phyloP scores from a whole-genome alignment of 2,797 vertebrate genomes.

The Mergus octosetaceus region DNA sequence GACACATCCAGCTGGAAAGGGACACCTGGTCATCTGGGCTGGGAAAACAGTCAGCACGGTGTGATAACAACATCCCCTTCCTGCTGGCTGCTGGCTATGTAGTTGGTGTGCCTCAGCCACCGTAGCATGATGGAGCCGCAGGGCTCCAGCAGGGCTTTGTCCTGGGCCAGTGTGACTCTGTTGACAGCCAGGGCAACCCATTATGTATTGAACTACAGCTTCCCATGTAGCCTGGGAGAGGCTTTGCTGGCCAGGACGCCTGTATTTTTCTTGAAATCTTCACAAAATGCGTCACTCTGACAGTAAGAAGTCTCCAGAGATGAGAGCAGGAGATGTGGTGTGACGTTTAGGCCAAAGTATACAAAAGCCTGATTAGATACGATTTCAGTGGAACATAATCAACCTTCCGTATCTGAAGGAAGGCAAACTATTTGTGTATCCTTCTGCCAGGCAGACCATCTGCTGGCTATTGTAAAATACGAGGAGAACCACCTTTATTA shows the following conservation, averaged over 20 bases:
- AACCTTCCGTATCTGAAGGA: background rate
- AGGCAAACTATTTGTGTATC: background rate
- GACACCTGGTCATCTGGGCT: background rate
- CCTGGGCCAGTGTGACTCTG: background rate
- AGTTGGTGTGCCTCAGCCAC: background rate
- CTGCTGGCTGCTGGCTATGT: background rate
- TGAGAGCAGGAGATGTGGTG: background rate
- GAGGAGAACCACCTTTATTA: background rate
- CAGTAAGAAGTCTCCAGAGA: background rate
- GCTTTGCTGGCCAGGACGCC: background rate
- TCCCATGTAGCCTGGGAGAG: background rate
- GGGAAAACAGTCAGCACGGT: background rate
- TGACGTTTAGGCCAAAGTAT: background rate
- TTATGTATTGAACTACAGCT: background rate
- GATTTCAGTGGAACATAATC: background rate
- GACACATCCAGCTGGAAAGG: background rate
- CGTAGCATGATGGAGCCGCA: background rate
- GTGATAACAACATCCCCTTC: background rate
- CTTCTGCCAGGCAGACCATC: background rate
- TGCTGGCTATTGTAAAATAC: background rate
- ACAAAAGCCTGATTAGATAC: background rate
- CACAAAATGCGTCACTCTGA: background rate
- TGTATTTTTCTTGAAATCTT: slow-evolving; percentile 11
- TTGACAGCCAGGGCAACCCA: background rate
- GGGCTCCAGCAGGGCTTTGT: background rate